These are phyloP conservation scores for Lipotes vexillifer DNA, from an alignment of 2,113 vertebrate species.

Conservation along the genomic window DNA sequence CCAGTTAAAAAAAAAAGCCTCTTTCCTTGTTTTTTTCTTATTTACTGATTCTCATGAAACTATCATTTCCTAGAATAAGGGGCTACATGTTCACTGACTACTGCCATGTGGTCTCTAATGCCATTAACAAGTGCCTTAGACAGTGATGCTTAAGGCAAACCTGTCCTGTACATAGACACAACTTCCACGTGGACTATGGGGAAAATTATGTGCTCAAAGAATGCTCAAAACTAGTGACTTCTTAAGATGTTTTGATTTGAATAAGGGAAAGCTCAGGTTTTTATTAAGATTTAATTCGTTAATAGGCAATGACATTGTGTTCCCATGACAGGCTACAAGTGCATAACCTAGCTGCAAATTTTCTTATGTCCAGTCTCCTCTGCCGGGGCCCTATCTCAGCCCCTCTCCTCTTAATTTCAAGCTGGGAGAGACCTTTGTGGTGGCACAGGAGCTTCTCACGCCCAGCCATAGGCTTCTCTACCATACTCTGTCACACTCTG, in stretches of 20 bases:
- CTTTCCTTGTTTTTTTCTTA: neutral
- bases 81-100: neutral
- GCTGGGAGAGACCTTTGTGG: neutral
- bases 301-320: neutral
- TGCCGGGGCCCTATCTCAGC: rapidly evolving
- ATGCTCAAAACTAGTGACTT: neutral
- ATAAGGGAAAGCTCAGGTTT: neutral
- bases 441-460: rapidly evolving
- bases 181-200: neutral
- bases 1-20: neutral
- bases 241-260: neutral
- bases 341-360: neutral
- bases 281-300: neutral
- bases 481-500: neutral
- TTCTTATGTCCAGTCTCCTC: neutral
- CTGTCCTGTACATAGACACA: neutral
- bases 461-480: neutral
- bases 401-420: neutral
- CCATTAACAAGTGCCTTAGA: neutral
- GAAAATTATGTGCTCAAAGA: neutral
- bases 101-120: neutral
- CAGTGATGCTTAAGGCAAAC: neutral
- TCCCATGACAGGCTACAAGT: too few relatives aligned
- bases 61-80: neutral
- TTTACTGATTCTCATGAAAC: neutral